Percentiles rank a stretch among this genome's conserved stretches.
Evolutionary conservation across 2,113 vertebrate genomes (phyloP).

Genomic region (Formicarius rufipectus): DNA sequence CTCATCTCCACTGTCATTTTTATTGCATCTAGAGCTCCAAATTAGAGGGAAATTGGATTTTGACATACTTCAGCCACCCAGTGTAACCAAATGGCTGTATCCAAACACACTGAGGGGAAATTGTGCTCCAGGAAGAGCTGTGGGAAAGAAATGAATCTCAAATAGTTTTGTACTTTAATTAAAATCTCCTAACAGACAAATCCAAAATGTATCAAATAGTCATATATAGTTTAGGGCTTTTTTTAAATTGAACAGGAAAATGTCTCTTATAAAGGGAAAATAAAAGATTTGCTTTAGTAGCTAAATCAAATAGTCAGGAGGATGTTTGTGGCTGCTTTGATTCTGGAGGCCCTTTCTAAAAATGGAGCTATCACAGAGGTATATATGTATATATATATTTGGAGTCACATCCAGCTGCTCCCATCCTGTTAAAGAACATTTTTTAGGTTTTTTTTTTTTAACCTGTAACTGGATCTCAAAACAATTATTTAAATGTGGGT

Average conservation of each 20-base stretch:
- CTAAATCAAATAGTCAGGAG: conserved; percentile 10
- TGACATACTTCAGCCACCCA: not conserved
- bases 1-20: conserved; percentile 59
- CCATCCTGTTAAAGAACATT: conserved; percentile 41
- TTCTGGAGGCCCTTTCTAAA: conserved; percentile 32
- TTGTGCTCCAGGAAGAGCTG: not conserved
- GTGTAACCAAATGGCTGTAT: not conserved
- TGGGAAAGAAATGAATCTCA: not conserved
- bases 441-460: not conserved
- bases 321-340: conserved; percentile 27
- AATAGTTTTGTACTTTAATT: not conserved
- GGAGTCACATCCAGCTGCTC: conserved; percentile 49
- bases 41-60: conserved; percentile 21
- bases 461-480: not conserved
- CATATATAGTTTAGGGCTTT: not conserved
- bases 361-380: not conserved
- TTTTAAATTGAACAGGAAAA: not conserved
- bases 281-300: not conserved
- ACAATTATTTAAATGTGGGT: not conserved
- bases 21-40: conserved; percentile 20
- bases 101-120: not conserved
- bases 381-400: not conserved
- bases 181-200: not conserved
- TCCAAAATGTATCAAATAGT: not conserved
- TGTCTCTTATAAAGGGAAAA: not conserved